A percentile compares a stretch with the other conserved stretches of the same genome.
Conservation (phyloP, 2,888 invertebrate species). For the Chromoteleia sp. region DNA sequence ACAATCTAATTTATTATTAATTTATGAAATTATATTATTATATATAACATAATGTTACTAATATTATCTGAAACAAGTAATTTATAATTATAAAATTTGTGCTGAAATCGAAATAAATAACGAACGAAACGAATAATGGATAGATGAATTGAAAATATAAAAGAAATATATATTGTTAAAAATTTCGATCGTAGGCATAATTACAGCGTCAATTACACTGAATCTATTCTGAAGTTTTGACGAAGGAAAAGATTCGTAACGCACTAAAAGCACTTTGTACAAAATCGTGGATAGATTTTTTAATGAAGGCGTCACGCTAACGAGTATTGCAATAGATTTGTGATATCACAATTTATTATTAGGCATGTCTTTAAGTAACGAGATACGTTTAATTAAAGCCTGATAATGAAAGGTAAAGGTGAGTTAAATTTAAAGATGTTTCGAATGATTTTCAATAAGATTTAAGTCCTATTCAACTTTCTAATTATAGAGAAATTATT, state of each 20-base stretch:
- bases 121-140: too few species aligned
- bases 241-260: slow-evolving; percentile 6
- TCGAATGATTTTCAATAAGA: neutral
- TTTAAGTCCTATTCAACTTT: neutral
- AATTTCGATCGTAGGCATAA: neutral
- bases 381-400: slow-evolving; percentile 37
- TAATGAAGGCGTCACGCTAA: slow-evolving; percentile 47
- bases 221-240: slow-evolving; percentile 23
- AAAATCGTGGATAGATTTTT: slow-evolving; percentile 33
- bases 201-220: slow-evolving; percentile 30
- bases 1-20: slow-evolving; percentile 8
- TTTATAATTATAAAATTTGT: too few species aligned
- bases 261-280: slow-evolving; percentile 12
- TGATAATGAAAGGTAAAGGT: slow-evolving; percentile 1
- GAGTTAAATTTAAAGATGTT: neutral
- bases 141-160: too few species aligned
- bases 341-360: slow-evolving; percentile 40
- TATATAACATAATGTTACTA: too few species aligned
- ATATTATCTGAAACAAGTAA: too few species aligned
- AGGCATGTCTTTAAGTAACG: slow-evolving; percentile 32
- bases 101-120: too few species aligned
- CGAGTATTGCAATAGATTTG: slow-evolving; percentile 23
- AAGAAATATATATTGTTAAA: too few species aligned
- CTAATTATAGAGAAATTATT: too few species aligned
- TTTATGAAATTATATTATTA: too few species aligned